phyloP scores from a whole-genome alignment of 2,888 invertebrate genomes.

The Pristionchus maxplancki region DNA sequence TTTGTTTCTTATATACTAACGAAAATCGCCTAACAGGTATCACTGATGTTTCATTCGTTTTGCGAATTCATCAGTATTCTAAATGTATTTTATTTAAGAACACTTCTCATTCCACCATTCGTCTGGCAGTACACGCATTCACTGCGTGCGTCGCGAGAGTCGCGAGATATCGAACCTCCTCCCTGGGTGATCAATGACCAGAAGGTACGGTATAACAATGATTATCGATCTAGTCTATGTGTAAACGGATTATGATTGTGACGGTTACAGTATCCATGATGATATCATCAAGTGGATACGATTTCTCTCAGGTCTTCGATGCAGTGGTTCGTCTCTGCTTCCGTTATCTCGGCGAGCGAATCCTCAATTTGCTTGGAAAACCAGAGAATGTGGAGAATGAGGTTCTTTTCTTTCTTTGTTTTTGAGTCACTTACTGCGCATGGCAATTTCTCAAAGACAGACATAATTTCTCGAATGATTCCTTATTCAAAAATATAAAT shows the following conservation, averaged over 20 bases:
- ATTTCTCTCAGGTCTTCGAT: slow-evolving; percentile 67
- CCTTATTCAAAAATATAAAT: not conserved
- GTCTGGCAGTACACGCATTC: slow-evolving; percentile 71
- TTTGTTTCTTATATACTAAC: not conserved
- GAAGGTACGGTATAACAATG: slow-evolving; percentile 55
- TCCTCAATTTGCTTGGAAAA: slow-evolving; percentile 61
- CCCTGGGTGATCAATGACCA: slow-evolving; percentile 70
- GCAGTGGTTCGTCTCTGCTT: slow-evolving; percentile 71
- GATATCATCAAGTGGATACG: not conserved
- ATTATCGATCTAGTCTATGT: too few species aligned
- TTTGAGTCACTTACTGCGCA: not conserved
- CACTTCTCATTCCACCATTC: slow-evolving; percentile 56
- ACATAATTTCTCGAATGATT: not conserved
- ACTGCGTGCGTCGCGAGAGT: slow-evolving; percentile 72
- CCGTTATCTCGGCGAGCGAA: slow-evolving; percentile 63
- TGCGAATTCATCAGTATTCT: not conserved
- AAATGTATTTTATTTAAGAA: slow-evolving; percentile 43
- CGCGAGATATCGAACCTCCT: slow-evolving; percentile 68
- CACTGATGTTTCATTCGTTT: too few species aligned
- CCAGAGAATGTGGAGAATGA: slow-evolving; percentile 36
- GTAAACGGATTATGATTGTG: not conserved
- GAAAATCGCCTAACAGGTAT: not conserved
- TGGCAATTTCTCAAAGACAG: not conserved
- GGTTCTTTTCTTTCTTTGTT: slow-evolving; percentile 1
- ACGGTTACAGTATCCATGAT: not conserved